Base-by-base conservation (phyloP, 2,888 invertebrate genomes). In the Pollenia labialis region DNA sequence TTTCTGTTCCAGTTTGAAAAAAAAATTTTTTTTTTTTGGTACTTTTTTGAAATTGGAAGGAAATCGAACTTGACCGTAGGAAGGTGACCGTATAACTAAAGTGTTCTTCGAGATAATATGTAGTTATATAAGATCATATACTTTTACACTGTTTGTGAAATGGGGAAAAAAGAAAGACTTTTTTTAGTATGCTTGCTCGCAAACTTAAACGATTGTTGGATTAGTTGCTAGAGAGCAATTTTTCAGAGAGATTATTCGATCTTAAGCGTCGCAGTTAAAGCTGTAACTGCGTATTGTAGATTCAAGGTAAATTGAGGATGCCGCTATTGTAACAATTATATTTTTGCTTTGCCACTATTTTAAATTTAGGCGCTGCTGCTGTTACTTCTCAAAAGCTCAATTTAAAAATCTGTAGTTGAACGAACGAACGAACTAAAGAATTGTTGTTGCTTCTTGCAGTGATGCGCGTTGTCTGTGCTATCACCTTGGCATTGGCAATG, bases 1-100 rank as follows among this genome's bases (percentile, higher is more conserved):
- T 68, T 68, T 81, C 81, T 16, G 64, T 69, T 58, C 52, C 81
- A 80, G 64, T 66, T 62, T 32, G 32, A 32, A 32, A 32, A 52
- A 68, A 16, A 2, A n/a, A 56, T 56, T 54, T 23, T 40, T 16
- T 66, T 42, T 64, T 72, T 60, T 84, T 81, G 77, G 81, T 75
- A 60, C 68, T 71, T 81, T 75, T 88, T 88, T 87, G 12, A 81
- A 84, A 44, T 32, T 83, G 87, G 88, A 87, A 89, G 90, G 89
- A 89, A 90, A 89, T 91, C 92, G 93, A 92, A 92, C 92, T 93
- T 93, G 93, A 92, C 93, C 92, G 92, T 92, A 91, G 92, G 91
- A 92, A 92, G 92, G 91, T 92, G 92, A 93, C 92, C 92, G 92
- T 92, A 90, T 93, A 93, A 93, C 92, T 93, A 92, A 93, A 92